Evolutionary conservation across 2,113 vertebrate genomes (phyloP).

Genomic region (Actenoides hombroni): DNA sequence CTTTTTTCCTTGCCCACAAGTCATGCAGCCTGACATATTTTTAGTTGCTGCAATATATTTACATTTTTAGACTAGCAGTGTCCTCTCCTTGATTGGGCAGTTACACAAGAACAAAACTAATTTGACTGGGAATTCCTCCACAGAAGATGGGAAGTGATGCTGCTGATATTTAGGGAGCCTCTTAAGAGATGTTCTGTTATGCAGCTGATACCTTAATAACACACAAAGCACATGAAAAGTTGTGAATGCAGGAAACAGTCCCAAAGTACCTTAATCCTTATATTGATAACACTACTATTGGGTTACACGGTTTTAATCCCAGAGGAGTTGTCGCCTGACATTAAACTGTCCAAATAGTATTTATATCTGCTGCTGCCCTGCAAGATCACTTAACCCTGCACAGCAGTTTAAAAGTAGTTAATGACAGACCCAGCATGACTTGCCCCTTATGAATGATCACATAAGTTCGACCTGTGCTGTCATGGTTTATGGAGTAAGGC

Average conservation of each 20-base stretch:
- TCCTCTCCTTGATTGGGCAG: not conserved
- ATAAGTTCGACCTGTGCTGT: constrained; percentile 82
- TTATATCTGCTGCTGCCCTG: constrained; percentile 84
- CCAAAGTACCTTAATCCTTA: constrained; percentile 80
- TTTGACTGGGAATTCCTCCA: not conserved
- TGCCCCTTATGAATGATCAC: constrained; percentile 85
- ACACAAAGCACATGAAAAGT: not conserved
- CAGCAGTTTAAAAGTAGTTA: constrained; percentile 90
- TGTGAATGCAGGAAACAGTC: not conserved
- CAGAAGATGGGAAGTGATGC: not conserved
- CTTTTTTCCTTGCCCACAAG: not conserved
- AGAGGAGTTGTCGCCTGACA: constrained; percentile 89
- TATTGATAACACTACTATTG: constrained; percentile 77
- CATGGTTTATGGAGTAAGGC: constrained; percentile 86
- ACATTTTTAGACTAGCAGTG: not conserved
- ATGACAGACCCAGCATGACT: constrained; percentile 79
- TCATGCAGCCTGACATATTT: not conserved
- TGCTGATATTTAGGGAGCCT: not conserved
- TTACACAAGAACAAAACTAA: not conserved
- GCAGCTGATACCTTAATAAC: not conserved
- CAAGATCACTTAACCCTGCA: constrained; percentile 84
- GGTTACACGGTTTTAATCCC: constrained; percentile 94
- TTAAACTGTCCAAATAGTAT: constrained; percentile 98
- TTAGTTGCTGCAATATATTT: not conserved
- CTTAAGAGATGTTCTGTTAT: not conserved